Base-by-base conservation (phyloP, 2,797 vertebrate species). In the Paratrypauchen microcephalus region DNA sequence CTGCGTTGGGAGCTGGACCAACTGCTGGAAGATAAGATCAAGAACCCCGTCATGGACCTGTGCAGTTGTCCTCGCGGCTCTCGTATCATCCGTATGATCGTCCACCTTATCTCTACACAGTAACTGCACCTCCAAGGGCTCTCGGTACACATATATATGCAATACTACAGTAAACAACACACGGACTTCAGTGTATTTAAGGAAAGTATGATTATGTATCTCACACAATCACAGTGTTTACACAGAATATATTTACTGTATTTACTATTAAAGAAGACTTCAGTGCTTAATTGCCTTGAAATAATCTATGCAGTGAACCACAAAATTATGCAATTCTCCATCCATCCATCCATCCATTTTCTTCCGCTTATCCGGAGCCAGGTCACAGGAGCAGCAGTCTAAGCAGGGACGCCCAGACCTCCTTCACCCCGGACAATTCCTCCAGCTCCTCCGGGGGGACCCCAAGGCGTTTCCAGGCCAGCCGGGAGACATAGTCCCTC, bases 11-110 rank as follows among this genome's bases (percentile, higher is more conserved):
- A 99, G 84, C 89, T 99, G 48, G 98, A 99, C 87, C 94, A 96
- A 86, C 93, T 99, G 18, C 92, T 99, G 68, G 96, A 99, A 82
- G 97, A 99, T 78, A 99, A 99, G 88, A 98, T 99, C 83, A 94
- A 92, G 81, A 97, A 89, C 63, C 98, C 98, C 0, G 97, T 92
- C 89, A 97, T 97, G 83, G 96, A 99, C 84, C 82, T 99, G 69
- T 96, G 95, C 73, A 90, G 84, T 66, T 99, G 97, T 69, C 97
- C 97, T 18, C 94, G 97, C 0, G 97, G 98, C 18, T 99, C 97
- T 21, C 94, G 93, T 61, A 99, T 99, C 88, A 99, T 99, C 52
- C 87, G 86, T 71, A 97, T 94, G 89, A 99, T 99, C 5, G 97
- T 99, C 60, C 96, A 95, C 72, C 96, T 99, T 3, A 95, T 99